Base-by-base conservation (phyloP, 2,797 vertebrate genomes). In the Crenichthys baileyi region DNA sequence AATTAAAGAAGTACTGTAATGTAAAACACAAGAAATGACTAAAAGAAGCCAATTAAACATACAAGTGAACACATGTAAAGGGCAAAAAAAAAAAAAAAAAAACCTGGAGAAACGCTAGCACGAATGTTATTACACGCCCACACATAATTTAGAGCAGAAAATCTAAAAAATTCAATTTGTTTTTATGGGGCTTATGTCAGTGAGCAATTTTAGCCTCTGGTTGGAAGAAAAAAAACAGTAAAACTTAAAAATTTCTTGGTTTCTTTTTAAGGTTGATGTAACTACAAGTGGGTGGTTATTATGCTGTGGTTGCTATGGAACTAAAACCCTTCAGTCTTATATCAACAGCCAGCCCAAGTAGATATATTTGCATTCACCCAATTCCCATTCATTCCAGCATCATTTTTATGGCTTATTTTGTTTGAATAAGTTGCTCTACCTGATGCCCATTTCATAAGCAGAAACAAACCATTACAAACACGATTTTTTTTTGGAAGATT, bases 231-330 rank as follows among this genome's bases (percentile, higher is more conserved):
- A 53, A 55, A 72, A 55, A 31, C 11, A 9, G 16, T 55, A 70
- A 2, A 70, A 70, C 24, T 26, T 46, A 6, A 15, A 20, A 70
- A 22, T 46, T n/a, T 70, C 24, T 70, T 70, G 11, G 67, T n/a
- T 15, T 70, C 41, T 70, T 46, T 46, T n/a, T 70, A 70, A 26
- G 67, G 67, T 46, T 70, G 41, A 68, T 24, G 65, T n/a, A 68
- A 68, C 39, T 24, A 44, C 24, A 68, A 44, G 20, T 44, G 24
- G 41, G 41, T 16, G 41, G 36, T 26, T 70, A 26, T 70, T 46
- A 46, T 3, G 7, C 13, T 24, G 12, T n/a, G 65, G 65, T 13
- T 36, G 16, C 13, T 7, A 0, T 7, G 12, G 22, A 41, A 4
- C 53, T 22, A 44, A 41, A 68, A 68, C 36, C 39, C 12, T 41